Conservation (phyloP, 2,797 vertebrate genomes). For the Apogon talboti region DNA sequence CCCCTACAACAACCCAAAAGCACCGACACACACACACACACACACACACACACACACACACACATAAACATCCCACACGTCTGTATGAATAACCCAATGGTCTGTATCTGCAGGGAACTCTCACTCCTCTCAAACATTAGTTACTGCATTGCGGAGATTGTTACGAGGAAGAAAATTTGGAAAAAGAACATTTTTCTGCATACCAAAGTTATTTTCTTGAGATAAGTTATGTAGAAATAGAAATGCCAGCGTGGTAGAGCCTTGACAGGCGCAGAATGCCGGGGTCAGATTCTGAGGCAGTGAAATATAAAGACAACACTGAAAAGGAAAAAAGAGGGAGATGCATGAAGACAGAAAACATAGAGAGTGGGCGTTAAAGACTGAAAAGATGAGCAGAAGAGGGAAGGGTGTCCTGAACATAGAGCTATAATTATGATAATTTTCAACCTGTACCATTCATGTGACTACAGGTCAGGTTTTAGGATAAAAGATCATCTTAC, state of each 20-base stretch:
- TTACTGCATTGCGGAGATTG: constrained; percentile 55
- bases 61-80: constrained; percentile 14
- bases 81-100: constrained; percentile 24
- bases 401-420: neutral
- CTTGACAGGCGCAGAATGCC: constrained; percentile 18
- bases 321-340: neutral
- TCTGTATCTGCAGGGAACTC: constrained; percentile 36
- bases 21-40: neutral
- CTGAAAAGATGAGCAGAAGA: neutral
- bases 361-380: neutral
- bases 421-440: neutral
- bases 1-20: neutral
- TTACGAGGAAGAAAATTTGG: neutral
- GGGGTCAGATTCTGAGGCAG: constrained; percentile 23
- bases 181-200: neutral
- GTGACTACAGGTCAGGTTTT: constrained; percentile 14
- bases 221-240: constrained; percentile 25
- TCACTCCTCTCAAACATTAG: constrained; percentile 54
- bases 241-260: neutral
- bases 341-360: neutral
- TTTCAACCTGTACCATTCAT: neutral
- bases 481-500: constrained; percentile 13
- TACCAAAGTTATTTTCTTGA: constrained; percentile 23
- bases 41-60: too few relatives aligned
- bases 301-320: constrained; percentile 6